Conservation (phyloP, 2,113 vertebrate species). For the Galbula dea region DNA sequence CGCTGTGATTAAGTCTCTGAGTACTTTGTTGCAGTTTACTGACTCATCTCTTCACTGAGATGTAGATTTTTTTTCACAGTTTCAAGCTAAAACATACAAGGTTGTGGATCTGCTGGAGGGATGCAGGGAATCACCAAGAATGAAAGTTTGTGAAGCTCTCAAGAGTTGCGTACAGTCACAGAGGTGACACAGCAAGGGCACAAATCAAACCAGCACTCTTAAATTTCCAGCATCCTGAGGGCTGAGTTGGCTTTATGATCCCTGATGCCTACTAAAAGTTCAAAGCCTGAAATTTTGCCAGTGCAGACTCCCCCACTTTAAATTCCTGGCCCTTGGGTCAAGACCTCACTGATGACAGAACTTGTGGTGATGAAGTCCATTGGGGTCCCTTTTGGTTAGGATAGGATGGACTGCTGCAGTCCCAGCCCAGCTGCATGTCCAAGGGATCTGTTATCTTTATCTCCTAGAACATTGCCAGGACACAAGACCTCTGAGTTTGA, state of each 20-base stretch:
- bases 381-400: not conserved
- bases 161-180: not conserved
- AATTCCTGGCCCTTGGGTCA: not conserved
- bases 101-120: not conserved
- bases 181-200: not conserved
- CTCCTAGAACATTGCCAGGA: not conserved
- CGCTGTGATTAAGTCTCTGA: not conserved
- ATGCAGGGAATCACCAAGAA: not conserved
- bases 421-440: not conserved
- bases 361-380: not conserved
- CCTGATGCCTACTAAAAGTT: not conserved
- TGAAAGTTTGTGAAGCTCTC: not conserved
- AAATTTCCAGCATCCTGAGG: not conserved
- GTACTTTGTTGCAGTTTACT: not conserved
- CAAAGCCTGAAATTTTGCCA: not conserved
- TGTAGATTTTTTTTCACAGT: not conserved
- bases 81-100: not conserved
- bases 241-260: not conserved
- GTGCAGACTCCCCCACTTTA: accelerated
- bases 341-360: not conserved
- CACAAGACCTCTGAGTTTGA: not conserved
- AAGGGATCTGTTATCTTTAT: not conserved
- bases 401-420: not conserved
- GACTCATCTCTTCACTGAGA: not conserved
- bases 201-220: not conserved